phyloP scores from a whole-genome alignment of 2,888 invertebrate genomes.

The Phyllotreta striolata region DNA sequence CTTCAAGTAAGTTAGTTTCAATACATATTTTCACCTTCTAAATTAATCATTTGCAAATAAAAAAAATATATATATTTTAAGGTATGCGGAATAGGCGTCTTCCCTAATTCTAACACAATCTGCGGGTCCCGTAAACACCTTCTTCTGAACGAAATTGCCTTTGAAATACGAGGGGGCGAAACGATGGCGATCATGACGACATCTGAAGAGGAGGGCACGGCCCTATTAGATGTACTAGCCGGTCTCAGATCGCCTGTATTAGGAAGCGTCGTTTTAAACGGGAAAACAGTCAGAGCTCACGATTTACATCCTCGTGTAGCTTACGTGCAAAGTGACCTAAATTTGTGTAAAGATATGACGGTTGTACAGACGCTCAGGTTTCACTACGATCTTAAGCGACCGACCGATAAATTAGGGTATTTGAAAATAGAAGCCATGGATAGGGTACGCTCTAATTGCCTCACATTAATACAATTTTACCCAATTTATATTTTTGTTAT shows the following conservation, averaged over 20 bases:
- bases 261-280: constrained; percentile 88
- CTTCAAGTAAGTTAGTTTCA: constrained; percentile 63
- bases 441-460: constrained; percentile 64
- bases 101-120: constrained; percentile 47
- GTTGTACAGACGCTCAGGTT: constrained; percentile 89
- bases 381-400: constrained; percentile 78
- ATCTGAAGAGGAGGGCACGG: constrained; percentile 84
- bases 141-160: constrained; percentile 72
- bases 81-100: constrained; percentile 51
- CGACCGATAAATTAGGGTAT: constrained; percentile 68
- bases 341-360: constrained; percentile 86
- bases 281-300: constrained; percentile 77
- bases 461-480: background rate
- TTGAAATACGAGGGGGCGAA: constrained; percentile 92
- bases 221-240: constrained; percentile 85
- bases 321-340: constrained; percentile 77
- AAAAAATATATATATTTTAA: constrained; percentile 27
- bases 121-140: constrained; percentile 54
- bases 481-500: constrained; percentile 40
- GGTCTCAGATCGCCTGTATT: constrained; percentile 69
- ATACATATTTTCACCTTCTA: background rate
- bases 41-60: background rate
- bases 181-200: constrained; percentile 91
- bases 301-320: constrained; percentile 77
- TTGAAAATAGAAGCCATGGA: constrained; percentile 78